Evolutionary conservation across 2,797 vertebrate species (phyloP), one percentile per base, ranked within the genome.

Genomic region (Craterocephalus amniculus): DNA sequence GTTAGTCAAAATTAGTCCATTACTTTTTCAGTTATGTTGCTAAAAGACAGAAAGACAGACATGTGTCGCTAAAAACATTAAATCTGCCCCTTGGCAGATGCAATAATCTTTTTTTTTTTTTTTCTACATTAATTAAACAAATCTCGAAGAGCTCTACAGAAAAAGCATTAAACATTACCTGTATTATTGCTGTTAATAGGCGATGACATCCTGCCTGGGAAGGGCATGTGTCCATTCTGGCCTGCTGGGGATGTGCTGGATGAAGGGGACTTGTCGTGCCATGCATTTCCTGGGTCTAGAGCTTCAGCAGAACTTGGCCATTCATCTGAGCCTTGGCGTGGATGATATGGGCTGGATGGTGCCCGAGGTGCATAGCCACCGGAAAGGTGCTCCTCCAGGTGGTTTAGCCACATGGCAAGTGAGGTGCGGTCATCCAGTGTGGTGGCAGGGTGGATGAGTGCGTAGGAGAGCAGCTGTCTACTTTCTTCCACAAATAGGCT

Each of bases 401-500:
- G 97, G 79, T 95, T 97, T 14, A 99, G 92, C 97, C 97, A 99
- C 67, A 97, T 95, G 55, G 97, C 97, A 71, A 99, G 90, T 0
- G 97, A 96, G 52, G 95, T 97, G 80, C 97, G 96, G 91, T 99
- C 97, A 1, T 99, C 97, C 85, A 97, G 90, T 0, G 97, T 97
- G 90, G 97, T 98, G 83, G 97, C 97, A 0, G 97, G 97, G 84
- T 98, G 97, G 88, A 98, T 99, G 84, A 98, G 97, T n/a, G 97
- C 97, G 1, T 98, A 98, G 74, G 97, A 98, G 5, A 99, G 95
- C 80, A 98, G 94, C 91, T 98, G 97, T 60, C 97, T 93, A 89
- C 96, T 97, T 92, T 98, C 97, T 88, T 99, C 97, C 20, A 98
- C 96, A 85, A 97, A 98, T 79, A 96, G 91, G 83, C 96, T 98